Base-by-base conservation (phyloP, 2,113 vertebrate genomes). In the Phalacrocorax carbo region DNA sequence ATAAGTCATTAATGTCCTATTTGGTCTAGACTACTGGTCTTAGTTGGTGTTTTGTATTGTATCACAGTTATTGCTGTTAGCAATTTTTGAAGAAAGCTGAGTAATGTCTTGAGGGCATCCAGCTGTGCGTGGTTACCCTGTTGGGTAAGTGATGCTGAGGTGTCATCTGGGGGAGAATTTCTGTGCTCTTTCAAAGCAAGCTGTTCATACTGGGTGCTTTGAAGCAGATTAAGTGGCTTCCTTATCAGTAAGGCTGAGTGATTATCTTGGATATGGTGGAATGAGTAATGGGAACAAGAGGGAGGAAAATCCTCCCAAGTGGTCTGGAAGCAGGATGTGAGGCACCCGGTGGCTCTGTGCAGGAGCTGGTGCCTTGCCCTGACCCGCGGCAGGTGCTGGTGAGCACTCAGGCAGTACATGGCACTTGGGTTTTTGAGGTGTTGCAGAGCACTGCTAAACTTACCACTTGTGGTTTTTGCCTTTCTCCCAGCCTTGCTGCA, bases 401-500 rank as follows among this genome's bases (percentile, higher is more conserved):
- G 73, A n/a, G 10, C 8, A 0, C 58, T 72, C 8, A 3, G 15
- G 15, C 26, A n/a, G 2, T 10, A 8, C 4, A 0, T 7, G 23
- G 7, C 1, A 7, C 21, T 15, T 36, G 30, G 15, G 12, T 32
- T 38, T 40, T 36, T 10, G 11, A 10, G 4, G 11, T 62, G 36
- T 6, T 25, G 62, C 19, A 49, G 38, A 36, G 60, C 36, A 7
- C 40, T 22, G 21, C 82, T 77, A 7, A 7, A 30, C 36, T 51
- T 22, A 23, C 14, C 9, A 3, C 5, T 42, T 40, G 29, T 23
- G 25, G 23, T 1, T 22, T 40, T 23, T 29, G 57, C 38, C n/a
- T 66, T 64, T 61, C 21, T 52, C 23, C 25, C 61, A 62, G 38
- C n/a, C 30, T 65, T n/a, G 49, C 42, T 76, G 64, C 20, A 13